Base-by-base conservation (phyloP, 2,888 invertebrate genomes). In the Nesidiocoris tenuis region DNA sequence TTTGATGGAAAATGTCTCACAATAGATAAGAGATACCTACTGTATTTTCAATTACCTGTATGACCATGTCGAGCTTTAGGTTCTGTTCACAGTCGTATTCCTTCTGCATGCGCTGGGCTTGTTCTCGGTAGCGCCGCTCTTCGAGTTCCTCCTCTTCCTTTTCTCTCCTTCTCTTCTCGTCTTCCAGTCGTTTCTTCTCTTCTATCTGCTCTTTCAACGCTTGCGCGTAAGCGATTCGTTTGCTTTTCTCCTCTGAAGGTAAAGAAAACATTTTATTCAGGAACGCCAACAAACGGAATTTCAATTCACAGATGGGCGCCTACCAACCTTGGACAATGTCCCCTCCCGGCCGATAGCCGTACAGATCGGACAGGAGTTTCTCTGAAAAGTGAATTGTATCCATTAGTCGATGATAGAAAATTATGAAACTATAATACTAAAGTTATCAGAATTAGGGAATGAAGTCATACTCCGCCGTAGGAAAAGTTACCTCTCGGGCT, bases 121-220 rank as follows among this genome's bases (percentile, higher is more conserved):
- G 72, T 23, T 79, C 74, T 24, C 72, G 71, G 22, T 75, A 75
- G 18, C 67, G 57, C 59, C 75, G 24, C 22, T 79, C 77, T n/a
- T 77, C 65, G 0, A 76, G 17, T 61, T 77, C 77, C 54, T 77
- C 77, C 61, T 79, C 79, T 67, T 76, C 77, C 23, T 55, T 68
- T 70, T 79, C 79, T 19, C 64, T 68, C 1, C 61, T 59, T 61
- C 71, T 76, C 61, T 65, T 76, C 25, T 77, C 76, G 57, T 75
- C 77, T 68, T 79, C 79, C 39, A 79, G 23, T 57, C 74, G 74
- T 55, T 64, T 76, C 54, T 79, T 79, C 23, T 79, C 76, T 57
- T 76, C 75, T 16, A 79, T 79, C 23, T 79, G 79, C 23, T 63
- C 67, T 55, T 75, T 74, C 22, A 79, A 63, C 54, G 79, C 79